Conservation (phyloP, 2,888 invertebrate species). For the Onthophagus sagittarius region DNA sequence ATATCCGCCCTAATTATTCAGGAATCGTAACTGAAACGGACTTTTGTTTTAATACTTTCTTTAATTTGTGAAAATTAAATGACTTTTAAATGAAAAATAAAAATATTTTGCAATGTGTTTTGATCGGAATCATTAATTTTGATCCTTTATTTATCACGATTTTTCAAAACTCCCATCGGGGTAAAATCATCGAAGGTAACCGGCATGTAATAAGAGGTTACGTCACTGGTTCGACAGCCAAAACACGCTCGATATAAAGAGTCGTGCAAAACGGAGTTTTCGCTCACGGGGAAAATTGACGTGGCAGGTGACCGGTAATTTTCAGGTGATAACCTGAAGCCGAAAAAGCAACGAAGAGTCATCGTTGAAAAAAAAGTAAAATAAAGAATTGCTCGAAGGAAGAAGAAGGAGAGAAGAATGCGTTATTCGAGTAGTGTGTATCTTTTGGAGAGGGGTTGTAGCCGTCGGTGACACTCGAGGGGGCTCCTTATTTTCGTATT, state of each 20-base stretch:
- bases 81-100: too few species aligned
- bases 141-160: neutral
- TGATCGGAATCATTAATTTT: too few species aligned
- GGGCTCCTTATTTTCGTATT: conserved; percentile 31
- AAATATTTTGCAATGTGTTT: too few species aligned
- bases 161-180: neutral
- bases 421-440: too few species aligned
- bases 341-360: neutral
- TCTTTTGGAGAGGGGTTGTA: neutral
- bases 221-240: neutral
- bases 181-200: neutral
- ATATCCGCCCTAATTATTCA: too few species aligned
- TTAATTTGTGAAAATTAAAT: too few species aligned
- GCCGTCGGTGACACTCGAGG: neutral
- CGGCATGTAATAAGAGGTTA: neutral
- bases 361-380: neutral
- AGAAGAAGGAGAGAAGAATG: too few species aligned
- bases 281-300: neutral
- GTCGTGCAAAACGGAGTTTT: neutral
- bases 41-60: too few species aligned
- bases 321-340: neutral
- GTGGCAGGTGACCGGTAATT: neutral
- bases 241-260: neutral
- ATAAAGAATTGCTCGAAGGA: too few species aligned
- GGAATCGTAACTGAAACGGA: too few species aligned